Percentiles rank a stretch among this genome's conserved stretches.
phyloP scores from a whole-genome alignment of 2,797 vertebrate genomes.

The Falco naumanni region DNA sequence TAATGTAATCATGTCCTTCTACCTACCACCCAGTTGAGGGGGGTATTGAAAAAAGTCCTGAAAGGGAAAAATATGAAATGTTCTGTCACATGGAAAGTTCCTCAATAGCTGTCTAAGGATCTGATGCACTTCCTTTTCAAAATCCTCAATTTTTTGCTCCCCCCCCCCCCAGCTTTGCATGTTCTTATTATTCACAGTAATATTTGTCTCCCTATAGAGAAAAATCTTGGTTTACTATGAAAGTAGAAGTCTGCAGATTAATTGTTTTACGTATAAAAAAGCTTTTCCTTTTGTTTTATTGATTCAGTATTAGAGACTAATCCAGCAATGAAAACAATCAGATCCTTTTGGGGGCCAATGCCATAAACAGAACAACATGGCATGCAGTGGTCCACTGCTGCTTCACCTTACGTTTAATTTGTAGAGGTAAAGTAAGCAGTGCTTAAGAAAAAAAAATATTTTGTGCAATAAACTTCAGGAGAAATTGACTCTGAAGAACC shows the following conservation, averaged over 20 bases:
- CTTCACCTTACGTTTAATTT: neutral
- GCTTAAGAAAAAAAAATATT: neutral
- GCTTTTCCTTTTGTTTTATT: neutral
- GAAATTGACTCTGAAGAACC: neutral
- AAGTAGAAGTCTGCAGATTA: neutral
- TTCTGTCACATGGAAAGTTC: neutral
- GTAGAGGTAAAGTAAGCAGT: neutral
- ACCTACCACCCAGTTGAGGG: neutral
- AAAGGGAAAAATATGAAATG: neutral
- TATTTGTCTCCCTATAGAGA: neutral
- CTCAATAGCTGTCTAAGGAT: neutral
- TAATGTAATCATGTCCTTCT: neutral
- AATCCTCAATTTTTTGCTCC: neutral
- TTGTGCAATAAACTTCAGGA: neutral
- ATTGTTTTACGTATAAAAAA: neutral
- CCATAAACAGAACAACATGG: neutral
- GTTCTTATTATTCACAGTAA: neutral
- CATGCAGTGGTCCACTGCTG: neutral
- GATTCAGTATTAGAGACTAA: neutral
- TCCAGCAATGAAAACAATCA: neutral
- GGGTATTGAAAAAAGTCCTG: neutral
- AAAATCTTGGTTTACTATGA: neutral
- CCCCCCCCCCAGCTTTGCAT: neutral
- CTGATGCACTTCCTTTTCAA: neutral
- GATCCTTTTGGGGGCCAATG: neutral